Percentiles rank a stretch among this genome's conserved stretches.
Conservation (phyloP, 2,888 invertebrate genomes). For the Podotricha telesiphe region DNA sequence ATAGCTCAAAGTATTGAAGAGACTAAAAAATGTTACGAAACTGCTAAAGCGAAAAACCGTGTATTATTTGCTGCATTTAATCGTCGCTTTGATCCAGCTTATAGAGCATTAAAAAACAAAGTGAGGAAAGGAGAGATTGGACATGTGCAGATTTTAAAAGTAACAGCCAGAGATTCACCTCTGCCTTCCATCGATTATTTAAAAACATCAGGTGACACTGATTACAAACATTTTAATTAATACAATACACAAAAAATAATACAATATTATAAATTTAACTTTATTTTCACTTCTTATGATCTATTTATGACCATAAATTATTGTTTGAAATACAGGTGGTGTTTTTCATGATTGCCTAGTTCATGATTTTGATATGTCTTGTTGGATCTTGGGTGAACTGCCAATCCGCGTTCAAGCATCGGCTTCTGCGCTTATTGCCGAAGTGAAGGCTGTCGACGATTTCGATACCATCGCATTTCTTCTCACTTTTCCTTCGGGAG, state of each 20-base stretch:
- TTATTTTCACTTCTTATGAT: neutral
- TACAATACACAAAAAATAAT: too few species aligned
- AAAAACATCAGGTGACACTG: constrained; percentile 77
- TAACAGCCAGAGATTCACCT: constrained; percentile 86
- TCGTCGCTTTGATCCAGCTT: constrained; percentile 86
- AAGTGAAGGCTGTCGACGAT: constrained; percentile 84
- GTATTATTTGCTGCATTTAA: constrained; percentile 86
- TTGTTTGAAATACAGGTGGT: constrained; percentile 72
- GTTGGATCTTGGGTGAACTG: constrained; percentile 85
- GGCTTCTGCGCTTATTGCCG: constrained; percentile 83
- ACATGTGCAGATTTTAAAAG: constrained; percentile 85
- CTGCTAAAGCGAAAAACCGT: constrained; percentile 80
- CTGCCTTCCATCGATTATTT: constrained; percentile 85
- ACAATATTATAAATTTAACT: neutral
- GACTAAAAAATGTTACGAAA: constrained; percentile 83
- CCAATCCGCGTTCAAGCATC: constrained; percentile 82
- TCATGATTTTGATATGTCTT: constrained; percentile 87
- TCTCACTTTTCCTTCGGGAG: constrained; percentile 85
- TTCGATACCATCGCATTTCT: constrained; percentile 85
- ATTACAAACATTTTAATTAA: too few species aligned
- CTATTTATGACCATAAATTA: neutral
- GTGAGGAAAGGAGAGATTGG: constrained; percentile 85
- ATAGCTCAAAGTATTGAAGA: constrained; percentile 82
- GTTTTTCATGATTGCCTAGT: constrained; percentile 88
- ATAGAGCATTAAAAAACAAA: constrained; percentile 73